Percentiles rank a stretch among this genome's conserved stretches.
These are phyloP conservation scores for zebrafish (Danio rerio) DNA, from an alignment of 2,113 vertebrate genomes.

Conservation along the genomic window DNA sequence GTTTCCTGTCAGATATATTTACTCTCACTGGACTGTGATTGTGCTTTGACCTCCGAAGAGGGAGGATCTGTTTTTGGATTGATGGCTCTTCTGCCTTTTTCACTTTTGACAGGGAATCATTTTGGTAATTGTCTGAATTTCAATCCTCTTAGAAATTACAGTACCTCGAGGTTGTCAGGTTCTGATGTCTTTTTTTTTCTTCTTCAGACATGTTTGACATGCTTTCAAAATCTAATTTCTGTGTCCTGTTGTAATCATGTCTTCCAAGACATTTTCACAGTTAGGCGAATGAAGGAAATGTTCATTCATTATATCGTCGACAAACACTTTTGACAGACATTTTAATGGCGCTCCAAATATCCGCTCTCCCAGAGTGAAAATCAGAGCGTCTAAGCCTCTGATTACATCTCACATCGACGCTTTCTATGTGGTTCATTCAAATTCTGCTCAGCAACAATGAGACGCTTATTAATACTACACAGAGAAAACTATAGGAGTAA, in stretches of 20 bases:
- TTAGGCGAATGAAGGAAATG: conserved; percentile 2
- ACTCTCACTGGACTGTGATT: conserved; percentile 7
- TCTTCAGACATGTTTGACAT: conserved; percentile 14
- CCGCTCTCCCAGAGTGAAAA: conserved; percentile 27
- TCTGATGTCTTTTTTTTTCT: neutral
- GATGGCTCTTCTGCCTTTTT: neutral
- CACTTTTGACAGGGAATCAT: conserved; percentile 14
- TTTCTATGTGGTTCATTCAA: conserved; percentile 28
- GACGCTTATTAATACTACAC: conserved; percentile 31
- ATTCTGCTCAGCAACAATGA: conserved; percentile 26
- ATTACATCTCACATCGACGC: conserved; percentile 18
- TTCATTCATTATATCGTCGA: neutral
- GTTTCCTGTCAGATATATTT: conserved; percentile 23
- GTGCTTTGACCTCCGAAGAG: conserved; percentile 16
- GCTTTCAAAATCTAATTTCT: conserved; percentile 26
- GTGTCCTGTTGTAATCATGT: conserved; percentile 21
- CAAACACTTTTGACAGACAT: conserved; percentile 38
- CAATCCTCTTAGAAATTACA: neutral
- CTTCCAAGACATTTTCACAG: conserved; percentile 15
- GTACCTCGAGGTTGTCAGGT: neutral
- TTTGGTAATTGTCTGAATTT: conserved; percentile 19
- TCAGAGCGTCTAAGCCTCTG: conserved; percentile 14
- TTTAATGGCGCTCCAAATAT: conserved; percentile 41
- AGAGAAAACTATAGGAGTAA: conserved; percentile 1
- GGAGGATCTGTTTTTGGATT: conserved; percentile 13